Evolutionary conservation across 1,140 invertebrate genomes (phyloP).

Genomic region (Camponotus vicinus): DNA sequence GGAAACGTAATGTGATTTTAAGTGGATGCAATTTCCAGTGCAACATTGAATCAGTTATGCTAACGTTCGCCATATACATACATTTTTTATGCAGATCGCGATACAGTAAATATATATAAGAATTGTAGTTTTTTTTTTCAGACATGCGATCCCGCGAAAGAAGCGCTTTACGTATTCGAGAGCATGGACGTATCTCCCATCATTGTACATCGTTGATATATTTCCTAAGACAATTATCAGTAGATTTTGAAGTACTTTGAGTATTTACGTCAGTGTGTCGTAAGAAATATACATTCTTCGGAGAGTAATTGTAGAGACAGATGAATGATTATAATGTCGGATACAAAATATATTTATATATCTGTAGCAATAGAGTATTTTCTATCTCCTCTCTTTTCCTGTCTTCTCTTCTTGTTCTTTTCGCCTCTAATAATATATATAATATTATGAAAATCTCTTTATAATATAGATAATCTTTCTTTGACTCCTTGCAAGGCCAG

Average conservation of each 20-base stretch:
- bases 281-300: slow-evolving; percentile 78
- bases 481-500: slow-evolving; percentile 85
- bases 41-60: neutral
- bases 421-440: slow-evolving; percentile 77
- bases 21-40: neutral
- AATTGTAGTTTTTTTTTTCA: neutral
- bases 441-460: slow-evolving; percentile 78
- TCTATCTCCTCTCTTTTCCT: slow-evolving; percentile 24
- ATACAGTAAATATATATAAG: neutral
- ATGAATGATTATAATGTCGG: slow-evolving; percentile 79
- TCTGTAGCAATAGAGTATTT: slow-evolving; percentile 78
- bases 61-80: neutral
- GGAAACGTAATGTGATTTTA: neutral
- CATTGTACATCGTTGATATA: neutral
- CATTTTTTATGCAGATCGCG: neutral
- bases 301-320: slow-evolving; percentile 78
- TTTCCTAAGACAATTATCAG: slow-evolving; percentile 12
- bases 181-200: neutral
- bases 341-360: slow-evolving; percentile 84
- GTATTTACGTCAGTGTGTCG: slow-evolving; percentile 69
- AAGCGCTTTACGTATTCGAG: neutral
- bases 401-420: slow-evolving; percentile 1
- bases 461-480: slow-evolving; percentile 80
- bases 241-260: neutral
- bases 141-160: neutral